A percentile compares a stretch with the other conserved stretches of the same genome.
Evolutionary conservation across 1,140 invertebrate species (phyloP).

Genomic region (Bicyclus anynana): DNA sequence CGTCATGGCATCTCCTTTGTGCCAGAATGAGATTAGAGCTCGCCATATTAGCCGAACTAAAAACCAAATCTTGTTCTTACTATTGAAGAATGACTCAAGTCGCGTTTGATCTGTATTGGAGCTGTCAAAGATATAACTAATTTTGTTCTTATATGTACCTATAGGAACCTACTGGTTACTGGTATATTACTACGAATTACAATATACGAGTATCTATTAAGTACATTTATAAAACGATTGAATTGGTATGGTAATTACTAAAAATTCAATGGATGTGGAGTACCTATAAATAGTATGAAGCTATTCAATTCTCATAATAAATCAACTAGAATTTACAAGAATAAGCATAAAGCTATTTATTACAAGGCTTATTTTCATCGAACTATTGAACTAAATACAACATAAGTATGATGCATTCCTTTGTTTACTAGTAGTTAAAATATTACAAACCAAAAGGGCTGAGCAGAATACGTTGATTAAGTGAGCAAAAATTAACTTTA

Average conservation of each 20-base stretch:
- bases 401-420: neutral
- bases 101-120: conserved; percentile 32
- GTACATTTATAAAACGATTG: no score
- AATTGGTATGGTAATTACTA: no score
- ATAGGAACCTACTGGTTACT: no score
- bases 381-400: neutral
- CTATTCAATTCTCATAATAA: no score
- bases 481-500: conserved; percentile 36
- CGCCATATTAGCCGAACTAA: conserved; percentile 59
- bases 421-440: neutral
- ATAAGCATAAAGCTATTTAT: no score
- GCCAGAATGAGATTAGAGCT: conserved; percentile 61
- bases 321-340: no score
- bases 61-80: conserved; percentile 47
- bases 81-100: conserved; percentile 30
- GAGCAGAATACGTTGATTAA: conserved; percentile 6
- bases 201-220: no score
- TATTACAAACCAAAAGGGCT: neutral
- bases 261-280: no score
- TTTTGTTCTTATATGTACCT: neutral
- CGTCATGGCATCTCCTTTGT: conserved; percentile 73
- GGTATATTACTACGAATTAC: no score
- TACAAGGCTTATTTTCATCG: no score
- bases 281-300: no score
- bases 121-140: conserved; percentile 6